phyloP scores from a whole-genome alignment of 2,888 invertebrate genomes.

The Fragum fragum region DNA sequence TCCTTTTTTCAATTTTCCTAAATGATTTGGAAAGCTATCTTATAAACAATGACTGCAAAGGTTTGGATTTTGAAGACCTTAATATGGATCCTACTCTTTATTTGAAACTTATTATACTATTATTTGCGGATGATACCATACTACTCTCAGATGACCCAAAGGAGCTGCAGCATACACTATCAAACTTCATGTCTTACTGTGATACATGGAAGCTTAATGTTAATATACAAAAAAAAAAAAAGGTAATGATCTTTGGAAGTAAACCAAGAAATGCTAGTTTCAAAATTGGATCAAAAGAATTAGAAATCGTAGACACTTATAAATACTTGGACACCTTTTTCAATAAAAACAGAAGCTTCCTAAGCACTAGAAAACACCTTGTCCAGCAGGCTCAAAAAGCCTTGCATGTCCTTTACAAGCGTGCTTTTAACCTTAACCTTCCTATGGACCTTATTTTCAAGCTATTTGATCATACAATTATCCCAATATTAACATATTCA shows the following conservation, averaged over 20 bases:
- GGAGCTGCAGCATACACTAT: background rate
- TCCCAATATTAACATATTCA: too few relatives aligned
- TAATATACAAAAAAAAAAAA: slow-evolving; percentile 7
- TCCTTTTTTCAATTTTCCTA: slow-evolving; percentile 50
- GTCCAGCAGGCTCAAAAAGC: too few relatives aligned
- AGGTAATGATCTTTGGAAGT: background rate
- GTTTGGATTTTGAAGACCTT: background rate
- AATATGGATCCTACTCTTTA: background rate
- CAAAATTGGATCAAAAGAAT: background rate
- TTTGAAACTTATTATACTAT: background rate
- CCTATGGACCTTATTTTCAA: too few relatives aligned
- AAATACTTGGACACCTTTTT: slow-evolving; percentile 2
- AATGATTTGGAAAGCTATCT: slow-evolving; percentile 54
- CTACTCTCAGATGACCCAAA: background rate
- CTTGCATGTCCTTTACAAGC: too few relatives aligned
- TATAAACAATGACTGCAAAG: background rate
- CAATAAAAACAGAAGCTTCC: background rate
- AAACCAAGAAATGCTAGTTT: background rate
- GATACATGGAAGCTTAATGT: slow-evolving; percentile 14
- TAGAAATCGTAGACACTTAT: background rate
- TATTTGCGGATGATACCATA: slow-evolving; percentile 19
- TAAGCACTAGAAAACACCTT: too few relatives aligned
- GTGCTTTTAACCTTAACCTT: too few relatives aligned
- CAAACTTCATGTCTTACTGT: background rate
- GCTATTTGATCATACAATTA: too few relatives aligned